Percentiles rank a stretch among this genome's conserved stretches.
phyloP scores from a whole-genome alignment of 2,888 invertebrate genomes.

The Unio delphinus region DNA sequence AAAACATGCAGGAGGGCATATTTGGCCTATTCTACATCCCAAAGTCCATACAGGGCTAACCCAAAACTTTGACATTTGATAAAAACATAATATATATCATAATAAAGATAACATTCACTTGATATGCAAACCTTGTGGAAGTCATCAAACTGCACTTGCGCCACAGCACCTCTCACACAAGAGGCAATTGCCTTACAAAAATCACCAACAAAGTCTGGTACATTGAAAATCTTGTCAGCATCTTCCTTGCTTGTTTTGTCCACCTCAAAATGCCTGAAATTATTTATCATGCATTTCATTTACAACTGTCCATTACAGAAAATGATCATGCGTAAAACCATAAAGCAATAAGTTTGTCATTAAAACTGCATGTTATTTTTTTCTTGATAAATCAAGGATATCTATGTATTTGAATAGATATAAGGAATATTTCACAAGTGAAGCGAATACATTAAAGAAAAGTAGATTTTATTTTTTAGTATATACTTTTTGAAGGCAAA shows the following conservation, averaged over 20 bases:
- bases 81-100: not conserved
- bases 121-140: slow-evolving; percentile 72
- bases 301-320: not conserved
- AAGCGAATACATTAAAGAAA: too few relatives aligned
- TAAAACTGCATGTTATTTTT: too few relatives aligned
- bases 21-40: not conserved
- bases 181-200: slow-evolving; percentile 74
- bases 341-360: too few relatives aligned
- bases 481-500: too few relatives aligned
- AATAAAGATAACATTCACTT: not conserved
- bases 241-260: slow-evolving; percentile 62
- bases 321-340: not conserved
- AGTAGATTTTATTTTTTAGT: too few relatives aligned
- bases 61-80: too few relatives aligned
- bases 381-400: too few relatives aligned
- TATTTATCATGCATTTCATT: not conserved
- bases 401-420: too few relatives aligned
- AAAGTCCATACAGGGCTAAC: not conserved
- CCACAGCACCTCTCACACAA: slow-evolving; percentile 73
- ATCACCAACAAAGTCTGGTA: slow-evolving; percentile 75
- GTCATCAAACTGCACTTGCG: slow-evolving; percentile 73
- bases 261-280: slow-evolving; percentile 71
- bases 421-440: too few relatives aligned
- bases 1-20: too few relatives aligned
- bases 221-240: slow-evolving; percentile 73